Evolutionary conservation across 2,888 invertebrate genomes (phyloP), one percentile per base, ranked within the genome.

Genomic region (Tachina grossa): DNA sequence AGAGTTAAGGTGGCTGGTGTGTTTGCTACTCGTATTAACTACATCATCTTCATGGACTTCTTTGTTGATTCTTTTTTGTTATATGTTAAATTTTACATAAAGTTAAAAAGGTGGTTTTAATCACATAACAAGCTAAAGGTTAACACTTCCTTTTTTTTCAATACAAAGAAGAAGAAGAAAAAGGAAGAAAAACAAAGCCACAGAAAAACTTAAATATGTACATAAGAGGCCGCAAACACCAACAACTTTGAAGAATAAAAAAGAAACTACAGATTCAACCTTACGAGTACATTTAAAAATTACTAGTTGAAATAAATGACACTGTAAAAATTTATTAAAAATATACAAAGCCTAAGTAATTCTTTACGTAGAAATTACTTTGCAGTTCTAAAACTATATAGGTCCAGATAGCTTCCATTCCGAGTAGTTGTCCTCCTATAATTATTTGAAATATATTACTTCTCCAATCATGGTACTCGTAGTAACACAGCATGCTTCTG

Each of bases 61-160:
- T 68, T 66, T 41, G 39, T 13, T 41, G 22, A 2, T 9, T 19
- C 41, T 16, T 55, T 74, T 39, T 47, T 45, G 31, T 41, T 53
- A 31, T 43, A 79, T 72, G 31, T 43, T 63, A 49, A 68, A 39
- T 72, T 77, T 69, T 74, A 78, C 75, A 74, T 74, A 57, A 57
- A 82, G 79, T 53, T 72, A 76, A 76, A 80, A 78, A 76, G 85
- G 83, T 79, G 79, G 76, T 55, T 83, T 71, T 39, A 81, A 63
- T 55, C 85, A 72, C 75, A 85, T 83, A 85, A 83, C 83, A 83
- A 80, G 84, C 85, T 80, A 88, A 88, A 88, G 87, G 87, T 88
- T 88, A 88, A 88, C 87, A 88, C 87, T 88, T 88, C 87, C 86
- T 88, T 87, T 87, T 84, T 83, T 59, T 75, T n/a, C 72, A 51